Percentiles rank a stretch among this genome's conserved stretches.
These are phyloP conservation scores for Columba janthina DNA, from an alignment of 2,113 vertebrate genomes.

Conservation along the genomic window DNA sequence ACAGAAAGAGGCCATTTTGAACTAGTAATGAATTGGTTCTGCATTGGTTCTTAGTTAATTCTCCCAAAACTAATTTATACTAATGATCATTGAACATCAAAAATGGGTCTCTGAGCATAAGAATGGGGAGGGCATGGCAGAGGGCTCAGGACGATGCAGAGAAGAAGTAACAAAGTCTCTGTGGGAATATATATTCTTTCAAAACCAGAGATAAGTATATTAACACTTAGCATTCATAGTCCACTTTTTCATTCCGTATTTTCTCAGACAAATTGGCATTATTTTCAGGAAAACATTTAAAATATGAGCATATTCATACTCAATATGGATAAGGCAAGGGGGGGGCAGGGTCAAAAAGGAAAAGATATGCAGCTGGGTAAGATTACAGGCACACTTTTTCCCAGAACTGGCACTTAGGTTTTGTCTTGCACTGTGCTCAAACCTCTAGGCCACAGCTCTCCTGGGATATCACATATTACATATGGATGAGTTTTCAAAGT, in stretches of 20 bases:
- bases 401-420: not conserved
- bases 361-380: not conserved
- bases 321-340: not conserved
- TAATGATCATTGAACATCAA: not conserved
- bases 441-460: not conserved
- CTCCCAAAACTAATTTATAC: fast-evolving
- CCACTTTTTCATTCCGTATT: not conserved
- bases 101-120: not conserved
- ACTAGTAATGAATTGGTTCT: not conserved
- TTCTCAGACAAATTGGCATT: not conserved
- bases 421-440: not conserved
- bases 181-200: not conserved
- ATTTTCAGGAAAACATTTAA: not conserved
- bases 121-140: not conserved
- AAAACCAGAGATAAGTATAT: not conserved
- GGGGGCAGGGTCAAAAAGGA: not conserved
- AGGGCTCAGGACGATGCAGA: not conserved
- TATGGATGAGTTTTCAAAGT: slow-evolving; percentile 37
- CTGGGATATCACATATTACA: not conserved
- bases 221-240: not conserved
- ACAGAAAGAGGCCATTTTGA: not conserved
- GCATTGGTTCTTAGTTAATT: not conserved
- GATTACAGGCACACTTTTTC: not conserved
- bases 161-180: not conserved
- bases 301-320: not conserved